Conservation (phyloP, 2,797 vertebrate genomes). For the Trachurus trachurus region DNA sequence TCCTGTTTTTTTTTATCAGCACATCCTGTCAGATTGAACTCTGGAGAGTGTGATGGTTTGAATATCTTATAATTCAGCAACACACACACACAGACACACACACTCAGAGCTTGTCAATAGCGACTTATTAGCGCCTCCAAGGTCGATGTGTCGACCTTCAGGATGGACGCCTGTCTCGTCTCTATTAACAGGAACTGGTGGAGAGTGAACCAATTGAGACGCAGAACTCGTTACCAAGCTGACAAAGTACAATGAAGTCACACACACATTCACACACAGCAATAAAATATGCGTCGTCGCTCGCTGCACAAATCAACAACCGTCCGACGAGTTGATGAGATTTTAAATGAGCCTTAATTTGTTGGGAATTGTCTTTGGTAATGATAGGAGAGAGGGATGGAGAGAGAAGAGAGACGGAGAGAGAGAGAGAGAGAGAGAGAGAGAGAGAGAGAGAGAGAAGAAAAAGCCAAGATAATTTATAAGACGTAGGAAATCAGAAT, state of each 20-base stretch:
- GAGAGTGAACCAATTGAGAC: slow-evolving; percentile 70
- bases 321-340: slow-evolving; percentile 74
- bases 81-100: slow-evolving; percentile 32
- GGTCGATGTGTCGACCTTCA: slow-evolving; percentile 76
- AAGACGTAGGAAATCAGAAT: not conserved
- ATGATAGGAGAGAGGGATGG: slow-evolving; percentile 25
- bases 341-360: slow-evolving; percentile 83
- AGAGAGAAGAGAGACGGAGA: not conserved
- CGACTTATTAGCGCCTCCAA: slow-evolving; percentile 71
- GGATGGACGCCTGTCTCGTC: slow-evolving; percentile 64
- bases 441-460: not conserved
- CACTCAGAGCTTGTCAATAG: slow-evolving; percentile 52
- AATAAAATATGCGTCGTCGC: slow-evolving; percentile 78
- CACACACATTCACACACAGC: slow-evolving; percentile 28
- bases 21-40: not conserved
- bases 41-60: not conserved
- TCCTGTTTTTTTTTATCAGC: not conserved
- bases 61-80: slow-evolving; percentile 27
- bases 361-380: slow-evolving; percentile 76
- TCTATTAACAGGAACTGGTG: slow-evolving; percentile 71
- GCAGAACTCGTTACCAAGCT: slow-evolving; percentile 69
- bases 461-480: not conserved
- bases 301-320: slow-evolving; percentile 76
- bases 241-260: slow-evolving; percentile 67
- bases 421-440: not conserved